Conservation (phyloP, 1,140 invertebrate species). For the Stegodyphus mimosarum region DNA sequence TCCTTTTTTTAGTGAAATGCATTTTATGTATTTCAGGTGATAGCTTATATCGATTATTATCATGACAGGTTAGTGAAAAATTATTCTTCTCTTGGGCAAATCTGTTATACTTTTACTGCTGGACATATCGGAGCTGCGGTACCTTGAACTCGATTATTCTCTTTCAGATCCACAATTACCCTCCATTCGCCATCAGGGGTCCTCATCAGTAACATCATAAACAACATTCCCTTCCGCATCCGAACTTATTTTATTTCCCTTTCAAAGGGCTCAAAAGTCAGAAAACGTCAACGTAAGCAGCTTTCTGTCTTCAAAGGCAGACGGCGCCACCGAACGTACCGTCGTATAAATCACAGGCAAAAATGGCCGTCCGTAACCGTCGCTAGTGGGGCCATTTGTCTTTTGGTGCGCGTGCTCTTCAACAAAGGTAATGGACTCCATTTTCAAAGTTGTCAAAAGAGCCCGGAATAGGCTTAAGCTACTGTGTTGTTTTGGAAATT, state of each 20-base stretch:
- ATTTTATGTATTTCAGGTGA: background rate
- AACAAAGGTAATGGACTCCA: slow-evolving; percentile 56
- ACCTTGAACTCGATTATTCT: background rate
- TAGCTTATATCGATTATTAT: background rate
- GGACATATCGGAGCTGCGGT: too few relatives aligned
- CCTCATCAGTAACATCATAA: slow-evolving; percentile 52
- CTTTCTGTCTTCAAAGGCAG: slow-evolving; percentile 29
- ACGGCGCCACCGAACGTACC: slow-evolving; percentile 48
- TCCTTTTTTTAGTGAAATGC: too few relatives aligned
- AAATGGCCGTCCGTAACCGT: slow-evolving; percentile 40
- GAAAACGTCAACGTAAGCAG: slow-evolving; percentile 32
- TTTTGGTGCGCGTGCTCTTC: slow-evolving; percentile 14
- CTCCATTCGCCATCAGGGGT: slow-evolving; percentile 3
- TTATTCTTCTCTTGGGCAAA: too few relatives aligned
- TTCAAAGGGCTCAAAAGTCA: slow-evolving; percentile 29
- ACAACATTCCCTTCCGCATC: background rate
- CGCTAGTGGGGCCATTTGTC: slow-evolving; percentile 28
- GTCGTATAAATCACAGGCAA: slow-evolving; percentile 46
- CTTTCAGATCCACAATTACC: background rate
- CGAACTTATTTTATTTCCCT: background rate
- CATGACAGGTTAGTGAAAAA: too few relatives aligned
- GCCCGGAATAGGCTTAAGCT: background rate
- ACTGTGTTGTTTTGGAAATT: background rate
- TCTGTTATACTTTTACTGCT: too few relatives aligned
- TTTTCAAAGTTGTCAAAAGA: slow-evolving; percentile 38